A percentile compares a stretch with the other conserved stretches of the same genome.
Conservation (phyloP, 2,888 invertebrate species). For the Flexamia atlantica region DNA sequence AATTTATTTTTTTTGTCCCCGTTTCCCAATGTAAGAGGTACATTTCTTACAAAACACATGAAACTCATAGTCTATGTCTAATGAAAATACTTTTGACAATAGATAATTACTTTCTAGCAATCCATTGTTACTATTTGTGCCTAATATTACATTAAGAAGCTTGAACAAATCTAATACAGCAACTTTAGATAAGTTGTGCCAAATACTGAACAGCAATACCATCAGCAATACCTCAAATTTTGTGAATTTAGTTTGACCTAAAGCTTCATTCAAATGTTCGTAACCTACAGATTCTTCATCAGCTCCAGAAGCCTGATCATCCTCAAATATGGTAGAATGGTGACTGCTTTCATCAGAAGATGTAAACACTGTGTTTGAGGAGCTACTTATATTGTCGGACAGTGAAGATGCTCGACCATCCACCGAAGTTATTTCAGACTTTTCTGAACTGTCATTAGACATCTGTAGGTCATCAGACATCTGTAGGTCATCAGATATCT, state of each 20-base stretch:
- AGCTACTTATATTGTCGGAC: too few species aligned
- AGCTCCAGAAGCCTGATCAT: not conserved
- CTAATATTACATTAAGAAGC: not conserved
- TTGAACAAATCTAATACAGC: conserved; percentile 1
- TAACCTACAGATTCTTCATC: not conserved
- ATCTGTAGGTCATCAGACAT: too few species aligned
- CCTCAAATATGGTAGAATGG: too few species aligned
- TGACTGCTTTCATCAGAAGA: too few species aligned
- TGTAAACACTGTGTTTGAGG: too few species aligned
- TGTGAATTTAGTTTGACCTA: not conserved
- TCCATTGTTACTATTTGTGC: not conserved
- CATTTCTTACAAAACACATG: not conserved
- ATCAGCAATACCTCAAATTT: conserved; percentile 5
- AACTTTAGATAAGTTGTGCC: conserved; percentile 2
- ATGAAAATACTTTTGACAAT: not conserved
- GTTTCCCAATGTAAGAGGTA: not conserved
- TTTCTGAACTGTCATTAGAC: too few species aligned
- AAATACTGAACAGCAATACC: not conserved
- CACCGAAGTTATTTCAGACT: too few species aligned
- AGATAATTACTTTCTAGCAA: not conserved
- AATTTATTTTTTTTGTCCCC: not conserved
- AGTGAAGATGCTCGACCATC: too few species aligned
- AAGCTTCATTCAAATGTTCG: not conserved
- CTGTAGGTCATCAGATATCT: too few species aligned
- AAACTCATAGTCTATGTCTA: not conserved